Conservation (phyloP, 2,797 vertebrate genomes). For the Atherinosoma microstoma region DNA sequence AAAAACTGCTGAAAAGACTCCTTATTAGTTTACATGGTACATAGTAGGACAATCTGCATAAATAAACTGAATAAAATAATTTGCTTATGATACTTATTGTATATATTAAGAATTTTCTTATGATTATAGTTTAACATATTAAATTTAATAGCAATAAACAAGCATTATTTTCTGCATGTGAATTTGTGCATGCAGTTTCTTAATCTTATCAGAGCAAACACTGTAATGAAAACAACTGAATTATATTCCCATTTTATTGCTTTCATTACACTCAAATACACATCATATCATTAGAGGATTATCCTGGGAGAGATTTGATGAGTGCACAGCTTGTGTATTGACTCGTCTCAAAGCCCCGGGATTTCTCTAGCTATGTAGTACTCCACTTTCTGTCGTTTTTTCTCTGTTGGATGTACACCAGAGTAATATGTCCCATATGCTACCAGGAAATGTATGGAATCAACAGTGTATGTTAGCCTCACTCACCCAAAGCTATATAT, state of each 20-base stretch:
- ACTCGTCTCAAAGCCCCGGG: slow-evolving; percentile 58
- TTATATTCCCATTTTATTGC: slow-evolving; percentile 65
- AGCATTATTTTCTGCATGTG: slow-evolving; percentile 49
- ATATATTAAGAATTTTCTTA: background rate
- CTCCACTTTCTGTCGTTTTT: slow-evolving; percentile 66
- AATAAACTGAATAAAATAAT: slow-evolving; percentile 26
- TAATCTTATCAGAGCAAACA: slow-evolving; percentile 58
- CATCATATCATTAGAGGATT: slow-evolving; percentile 74
- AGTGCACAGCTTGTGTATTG: slow-evolving; percentile 46
- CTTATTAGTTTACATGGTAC: slow-evolving; percentile 28
- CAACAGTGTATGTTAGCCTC: slow-evolving; percentile 63
- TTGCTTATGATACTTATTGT: background rate
- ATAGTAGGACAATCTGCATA: background rate
- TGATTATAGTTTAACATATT: slow-evolving; percentile 37
- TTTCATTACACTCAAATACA: slow-evolving; percentile 59
- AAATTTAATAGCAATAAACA: slow-evolving; percentile 46
- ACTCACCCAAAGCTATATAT: slow-evolving; percentile 49
- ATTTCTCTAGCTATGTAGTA: slow-evolving; percentile 58
- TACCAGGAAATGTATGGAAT: slow-evolving; percentile 75
- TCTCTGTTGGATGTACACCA: slow-evolving; percentile 63
- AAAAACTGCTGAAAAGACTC: slow-evolving; percentile 2
- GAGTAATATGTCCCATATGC: slow-evolving; percentile 77
- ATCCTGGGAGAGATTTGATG: slow-evolving; percentile 68
- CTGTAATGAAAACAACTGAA: slow-evolving; percentile 62
- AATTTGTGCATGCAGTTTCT: slow-evolving; percentile 30